Evolutionary conservation across 1,140 invertebrate species (phyloP).

Genomic region (Calephelis nemesis): DNA sequence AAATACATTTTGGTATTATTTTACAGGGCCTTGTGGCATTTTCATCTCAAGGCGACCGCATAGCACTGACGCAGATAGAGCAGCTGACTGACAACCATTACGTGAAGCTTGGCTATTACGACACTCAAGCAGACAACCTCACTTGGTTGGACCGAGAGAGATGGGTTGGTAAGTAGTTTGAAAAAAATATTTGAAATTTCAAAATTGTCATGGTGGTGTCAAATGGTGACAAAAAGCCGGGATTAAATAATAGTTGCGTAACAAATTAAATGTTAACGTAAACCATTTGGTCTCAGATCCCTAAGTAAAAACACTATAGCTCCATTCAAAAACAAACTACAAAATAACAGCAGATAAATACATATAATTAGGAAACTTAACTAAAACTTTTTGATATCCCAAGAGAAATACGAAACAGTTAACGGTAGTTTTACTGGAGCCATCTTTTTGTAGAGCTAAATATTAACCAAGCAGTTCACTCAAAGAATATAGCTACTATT

Average conservation of each 20-base stretch:
- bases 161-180: conserved; percentile 88
- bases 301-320: too few relatives aligned
- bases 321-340: background rate
- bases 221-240: too few relatives aligned
- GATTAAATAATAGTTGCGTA: too few relatives aligned
- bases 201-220: background rate
- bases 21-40: conserved; percentile 94
- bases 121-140: conserved; percentile 95
- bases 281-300: too few relatives aligned
- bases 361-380: background rate
- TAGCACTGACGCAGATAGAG: conserved; percentile 99
- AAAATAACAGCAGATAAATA: background rate
- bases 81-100: conserved; percentile 98
- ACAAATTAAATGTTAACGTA: too few relatives aligned
- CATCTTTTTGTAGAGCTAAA: conserved; percentile 8
- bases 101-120: conserved; percentile 96
- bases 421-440: conserved; percentile 9
- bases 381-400: background rate
- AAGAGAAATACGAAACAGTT: conserved; percentile 5
- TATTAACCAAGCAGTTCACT: conserved; percentile 6
- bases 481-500: conserved; percentile 7
- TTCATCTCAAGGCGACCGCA: conserved; percentile 98
- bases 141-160: conserved; percentile 94
- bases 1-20: conserved; percentile 22
- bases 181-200: background rate